Conservation (phyloP, 1,140 invertebrate genomes). For the Chionoecetes opilio region DNA sequence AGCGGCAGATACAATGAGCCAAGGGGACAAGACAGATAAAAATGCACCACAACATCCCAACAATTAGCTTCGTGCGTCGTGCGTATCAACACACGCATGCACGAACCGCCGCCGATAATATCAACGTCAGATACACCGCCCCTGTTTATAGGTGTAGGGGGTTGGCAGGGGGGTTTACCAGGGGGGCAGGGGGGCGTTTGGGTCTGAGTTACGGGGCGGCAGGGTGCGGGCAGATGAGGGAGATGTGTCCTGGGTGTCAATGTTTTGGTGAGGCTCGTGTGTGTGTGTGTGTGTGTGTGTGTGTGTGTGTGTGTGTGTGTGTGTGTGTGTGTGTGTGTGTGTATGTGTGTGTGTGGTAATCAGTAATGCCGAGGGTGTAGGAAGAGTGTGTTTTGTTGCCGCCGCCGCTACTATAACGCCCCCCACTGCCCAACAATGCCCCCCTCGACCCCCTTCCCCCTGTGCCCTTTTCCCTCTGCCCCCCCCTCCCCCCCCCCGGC, state of each 20-base stretch:
- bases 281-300: too few relatives aligned
- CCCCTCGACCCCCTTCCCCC: too few relatives aligned
- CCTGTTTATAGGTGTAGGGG: not conserved
- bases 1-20: too few relatives aligned
- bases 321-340: too few relatives aligned
- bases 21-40: not conserved
- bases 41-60: not conserved
- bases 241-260: not conserved
- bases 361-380: too few relatives aligned
- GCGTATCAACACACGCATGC: not conserved
- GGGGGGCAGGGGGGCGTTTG: not conserved
- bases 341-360: too few relatives aligned
- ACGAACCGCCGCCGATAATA: not conserved
- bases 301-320: too few relatives aligned
- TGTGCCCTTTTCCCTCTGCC: too few relatives aligned
- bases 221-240: not conserved
- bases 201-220: not conserved
- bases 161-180: too few relatives aligned
- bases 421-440: too few relatives aligned
- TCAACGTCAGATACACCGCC: slow-evolving; percentile 3
- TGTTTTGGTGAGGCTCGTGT: not conserved
- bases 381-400: too few relatives aligned
- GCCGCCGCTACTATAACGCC: too few relatives aligned
- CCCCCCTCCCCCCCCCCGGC: not conserved
- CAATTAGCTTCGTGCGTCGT: slow-evolving; percentile 14